Evolutionary conservation across 2,888 invertebrate species (phyloP), one percentile per base, ranked within the genome.

Genomic region (Campaea margaritaria): DNA sequence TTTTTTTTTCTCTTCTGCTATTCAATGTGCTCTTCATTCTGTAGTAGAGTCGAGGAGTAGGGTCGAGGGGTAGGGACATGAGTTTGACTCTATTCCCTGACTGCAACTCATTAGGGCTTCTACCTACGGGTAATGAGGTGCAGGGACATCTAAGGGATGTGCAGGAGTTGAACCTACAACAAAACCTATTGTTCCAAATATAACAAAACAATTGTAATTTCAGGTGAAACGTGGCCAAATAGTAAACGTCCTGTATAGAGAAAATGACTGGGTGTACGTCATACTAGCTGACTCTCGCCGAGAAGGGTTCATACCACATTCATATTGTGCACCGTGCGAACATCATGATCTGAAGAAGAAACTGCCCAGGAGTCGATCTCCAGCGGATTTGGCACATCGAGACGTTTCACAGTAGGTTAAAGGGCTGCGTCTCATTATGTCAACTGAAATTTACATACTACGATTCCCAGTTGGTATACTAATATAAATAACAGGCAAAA

Each of bases 201-300:
- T 21, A 14, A 4, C 14, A 31, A 9, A 27, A 27, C 13, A 7
- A 27, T 46, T 41, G 45, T 46, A 5, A 43, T 86, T 85, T 5
- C 76, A 93, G 93, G 96, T 96, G 27, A 96, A 96, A 86, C 93
- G 98, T 51, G 98, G 99, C 51, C 97, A 97, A 94, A 95, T 97
- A 79, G 98, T 98, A n/a, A 97, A 98, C 89, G 96, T 98, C 64
- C 89, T 99, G 64, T 99, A 99, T 86, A 94, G 98, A 70, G 99
- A 99, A 86, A 98, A 98, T 81, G 98, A 99, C 87, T 99, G 99
- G 99, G 98, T 98, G 9, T 99, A 99, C 88, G 98, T 99, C 0
- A 97, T 98, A 79, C 96, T 97, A 2, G 96, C 97, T 46, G 97
- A 97, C 74, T 96, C 97, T 14, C 93, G 97, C 51, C 95, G 96